Conservation (phyloP, 2,113 vertebrate species). For the Struthio camelus region DNA sequence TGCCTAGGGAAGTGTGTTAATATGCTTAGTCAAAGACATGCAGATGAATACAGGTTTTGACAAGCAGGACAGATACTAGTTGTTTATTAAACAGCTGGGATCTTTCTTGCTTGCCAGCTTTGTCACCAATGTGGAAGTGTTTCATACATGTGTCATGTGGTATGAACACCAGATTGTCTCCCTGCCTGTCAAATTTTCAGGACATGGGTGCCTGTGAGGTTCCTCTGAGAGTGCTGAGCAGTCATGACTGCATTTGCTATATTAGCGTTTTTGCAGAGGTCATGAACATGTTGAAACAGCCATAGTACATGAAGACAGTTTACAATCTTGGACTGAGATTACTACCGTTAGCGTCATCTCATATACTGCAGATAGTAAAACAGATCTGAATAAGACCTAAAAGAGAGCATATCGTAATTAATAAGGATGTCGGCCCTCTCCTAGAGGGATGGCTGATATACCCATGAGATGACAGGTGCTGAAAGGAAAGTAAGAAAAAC, state of each 20-base stretch:
- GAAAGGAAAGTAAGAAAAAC: not conserved
- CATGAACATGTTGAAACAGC: not conserved
- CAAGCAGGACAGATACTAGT: not conserved
- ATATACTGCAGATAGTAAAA: not conserved
- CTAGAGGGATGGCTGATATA: not conserved
- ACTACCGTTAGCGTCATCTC: not conserved
- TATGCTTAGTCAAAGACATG: not conserved
- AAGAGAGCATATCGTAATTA: not conserved
- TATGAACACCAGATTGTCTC: slow-evolving; percentile 38
- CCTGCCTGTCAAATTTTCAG: slow-evolving; percentile 34
- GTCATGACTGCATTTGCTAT: accelerated
- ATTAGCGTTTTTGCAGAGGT: not conserved
- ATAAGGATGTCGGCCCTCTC: not conserved
- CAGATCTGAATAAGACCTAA: not conserved
- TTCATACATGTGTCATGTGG: not conserved
- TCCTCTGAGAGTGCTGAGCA: not conserved
- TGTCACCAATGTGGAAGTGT: not conserved
- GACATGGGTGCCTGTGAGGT: not conserved
- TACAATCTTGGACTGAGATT: not conserved
- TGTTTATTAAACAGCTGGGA: slow-evolving; percentile 20
- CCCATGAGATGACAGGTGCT: not conserved
- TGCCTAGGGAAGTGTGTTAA: not conserved
- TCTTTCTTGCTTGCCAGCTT: not conserved
- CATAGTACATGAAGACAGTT: not conserved
- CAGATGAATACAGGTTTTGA: not conserved